phyloP scores from a whole-genome alignment of 2,888 invertebrate genomes.

The Melinopterus prodromus region DNA sequence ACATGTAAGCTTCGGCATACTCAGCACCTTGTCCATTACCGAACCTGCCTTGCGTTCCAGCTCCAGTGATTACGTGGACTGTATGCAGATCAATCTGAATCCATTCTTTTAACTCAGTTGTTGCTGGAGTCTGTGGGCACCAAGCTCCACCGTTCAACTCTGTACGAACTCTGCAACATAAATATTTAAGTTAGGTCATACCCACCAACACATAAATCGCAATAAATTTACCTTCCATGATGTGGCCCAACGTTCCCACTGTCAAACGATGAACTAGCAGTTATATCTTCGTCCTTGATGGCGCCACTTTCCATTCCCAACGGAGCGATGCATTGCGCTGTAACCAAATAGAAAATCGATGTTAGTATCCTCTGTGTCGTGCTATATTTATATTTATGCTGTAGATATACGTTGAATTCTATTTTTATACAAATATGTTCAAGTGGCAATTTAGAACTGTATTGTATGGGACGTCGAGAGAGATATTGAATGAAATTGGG shows the following conservation, averaged over 20 bases:
- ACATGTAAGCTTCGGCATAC: conserved; percentile 81
- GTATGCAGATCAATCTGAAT: conserved; percentile 81
- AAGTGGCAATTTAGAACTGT: background rate
- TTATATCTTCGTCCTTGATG: conserved; percentile 82
- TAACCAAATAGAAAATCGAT: conserved; percentile 53
- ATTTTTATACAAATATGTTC: conserved; percentile 4
- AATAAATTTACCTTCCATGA: conserved; percentile 75
- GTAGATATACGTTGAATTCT: background rate
- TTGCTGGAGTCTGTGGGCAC: conserved; percentile 87
- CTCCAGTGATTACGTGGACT: conserved; percentile 82
- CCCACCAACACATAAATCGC: background rate
- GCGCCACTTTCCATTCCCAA: conserved; percentile 87
- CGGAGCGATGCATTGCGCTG: conserved; percentile 83
- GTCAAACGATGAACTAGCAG: conserved; percentile 87
- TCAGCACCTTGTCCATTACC: conserved; percentile 92
- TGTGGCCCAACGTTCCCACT: conserved; percentile 85
- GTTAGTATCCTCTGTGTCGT: background rate
- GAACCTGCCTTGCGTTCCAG: conserved; percentile 88
- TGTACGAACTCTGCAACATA: conserved; percentile 74
- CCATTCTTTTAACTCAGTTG: conserved; percentile 80
- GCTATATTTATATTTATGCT: background rate
- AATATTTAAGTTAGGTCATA: background rate
- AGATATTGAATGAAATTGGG: background rate
- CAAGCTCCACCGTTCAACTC: conserved; percentile 90
- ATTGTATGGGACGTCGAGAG: background rate